Conservation (phyloP, 2,888 invertebrate species). For the Melipona bicolor region DNA sequence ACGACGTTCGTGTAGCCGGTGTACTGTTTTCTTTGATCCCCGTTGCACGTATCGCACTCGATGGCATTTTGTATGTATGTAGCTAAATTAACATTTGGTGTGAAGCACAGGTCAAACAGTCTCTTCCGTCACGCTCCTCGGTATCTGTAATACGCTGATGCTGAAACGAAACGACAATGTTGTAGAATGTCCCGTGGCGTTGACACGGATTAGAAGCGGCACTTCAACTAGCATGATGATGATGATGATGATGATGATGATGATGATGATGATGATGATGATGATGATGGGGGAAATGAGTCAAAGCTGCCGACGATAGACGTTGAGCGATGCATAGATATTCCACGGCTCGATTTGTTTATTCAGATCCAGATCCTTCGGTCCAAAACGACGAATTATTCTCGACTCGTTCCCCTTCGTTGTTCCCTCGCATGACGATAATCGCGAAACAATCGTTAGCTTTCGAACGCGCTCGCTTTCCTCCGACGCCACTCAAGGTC, state of each 20-base stretch:
- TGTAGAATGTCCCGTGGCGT: conserved; percentile 5
- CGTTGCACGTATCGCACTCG: conserved; percentile 48
- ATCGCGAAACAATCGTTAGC: conserved; percentile 25
- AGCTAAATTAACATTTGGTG: conserved; percentile 49
- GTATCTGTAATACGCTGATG: conserved; percentile 73
- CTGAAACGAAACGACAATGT: conserved; percentile 67
- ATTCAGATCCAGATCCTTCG: not conserved
- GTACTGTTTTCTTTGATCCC: conserved; percentile 59
- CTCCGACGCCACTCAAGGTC: conserved; percentile 15
- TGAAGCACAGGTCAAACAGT: conserved; percentile 79
- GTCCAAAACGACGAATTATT: not conserved
- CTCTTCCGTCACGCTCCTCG: conserved; percentile 79
- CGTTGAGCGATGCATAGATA: not conserved
- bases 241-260: conserved; percentile 16
- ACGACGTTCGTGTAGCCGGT: conserved; percentile 26
- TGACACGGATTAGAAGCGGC: conserved; percentile 22
- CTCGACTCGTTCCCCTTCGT: not conserved
- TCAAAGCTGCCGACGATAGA: conserved; percentile 2
- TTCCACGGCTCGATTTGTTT: not conserved
- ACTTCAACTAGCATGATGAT: conserved; percentile 51
- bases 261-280: conserved; percentile 26
- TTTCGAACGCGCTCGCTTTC: conserved; percentile 15
- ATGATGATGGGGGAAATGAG: conserved; percentile 22
- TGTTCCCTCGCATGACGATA: conserved; percentile 16
- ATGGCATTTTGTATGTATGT: conserved; percentile 1